Conservation (phyloP, 2,888 invertebrate genomes). For the Colostygia pectinataria region DNA sequence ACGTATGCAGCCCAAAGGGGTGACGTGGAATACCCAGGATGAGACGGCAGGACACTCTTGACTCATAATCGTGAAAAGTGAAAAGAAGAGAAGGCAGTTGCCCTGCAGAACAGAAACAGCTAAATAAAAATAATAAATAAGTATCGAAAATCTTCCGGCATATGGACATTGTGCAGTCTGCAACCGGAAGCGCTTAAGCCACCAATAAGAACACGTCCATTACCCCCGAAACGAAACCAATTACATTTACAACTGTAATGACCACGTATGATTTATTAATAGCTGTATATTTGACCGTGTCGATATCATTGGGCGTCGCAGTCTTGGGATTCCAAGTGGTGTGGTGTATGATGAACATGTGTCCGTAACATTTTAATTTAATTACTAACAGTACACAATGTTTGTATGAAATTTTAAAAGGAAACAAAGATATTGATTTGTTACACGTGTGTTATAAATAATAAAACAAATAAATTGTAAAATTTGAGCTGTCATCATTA, state of each 20-base stretch:
- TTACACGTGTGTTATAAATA: too few species aligned
- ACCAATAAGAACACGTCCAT: slow-evolving; percentile 10
- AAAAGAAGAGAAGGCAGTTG: too few species aligned
- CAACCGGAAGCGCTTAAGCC: slow-evolving; percentile 9
- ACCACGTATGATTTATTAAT: slow-evolving; percentile 33
- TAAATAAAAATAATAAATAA: too few species aligned
- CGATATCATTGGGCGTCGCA: slow-evolving; percentile 60
- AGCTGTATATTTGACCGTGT: slow-evolving; percentile 53
- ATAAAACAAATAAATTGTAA: too few species aligned
- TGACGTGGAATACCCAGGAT: too few species aligned
- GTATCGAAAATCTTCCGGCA: slow-evolving; percentile 3
- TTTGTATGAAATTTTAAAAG: too few species aligned
- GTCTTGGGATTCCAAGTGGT: slow-evolving; percentile 56
- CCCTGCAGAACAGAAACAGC: too few species aligned
- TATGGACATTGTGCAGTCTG: neutral
- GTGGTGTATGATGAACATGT: slow-evolving; percentile 43
- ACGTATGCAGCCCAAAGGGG: too few species aligned
- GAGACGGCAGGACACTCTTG: too few species aligned
- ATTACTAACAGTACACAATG: neutral
- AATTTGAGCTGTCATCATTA: too few species aligned
- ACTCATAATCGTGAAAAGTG: too few species aligned
- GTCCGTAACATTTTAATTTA: slow-evolving; percentile 43
- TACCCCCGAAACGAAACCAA: slow-evolving; percentile 18
- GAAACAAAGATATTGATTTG: too few species aligned
- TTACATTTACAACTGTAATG: slow-evolving; percentile 19